phyloP scores from a whole-genome alignment of 1,140 invertebrate species.

The Harlomillsia oculata region DNA sequence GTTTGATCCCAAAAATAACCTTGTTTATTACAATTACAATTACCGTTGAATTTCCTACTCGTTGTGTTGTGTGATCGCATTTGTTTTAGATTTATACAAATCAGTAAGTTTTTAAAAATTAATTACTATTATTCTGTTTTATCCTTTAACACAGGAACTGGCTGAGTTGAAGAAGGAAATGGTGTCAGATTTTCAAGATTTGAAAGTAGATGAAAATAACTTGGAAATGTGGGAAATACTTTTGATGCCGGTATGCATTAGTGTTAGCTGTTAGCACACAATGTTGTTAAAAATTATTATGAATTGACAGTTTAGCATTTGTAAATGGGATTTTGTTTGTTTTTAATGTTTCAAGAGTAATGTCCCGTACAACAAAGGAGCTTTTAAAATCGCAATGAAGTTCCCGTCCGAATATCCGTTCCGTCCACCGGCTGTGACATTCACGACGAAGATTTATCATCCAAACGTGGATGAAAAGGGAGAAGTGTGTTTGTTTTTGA shows the following conservation, averaged over 20 bases:
- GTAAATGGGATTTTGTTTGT: slow-evolving; percentile 6
- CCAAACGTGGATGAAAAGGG: slow-evolving; percentile 99
- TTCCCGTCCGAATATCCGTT: slow-evolving; percentile 99
- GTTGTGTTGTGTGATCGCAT: no score
- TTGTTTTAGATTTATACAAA: no score
- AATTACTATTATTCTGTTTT: no score
- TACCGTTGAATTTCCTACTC: no score
- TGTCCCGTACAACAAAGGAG: slow-evolving; percentile 96
- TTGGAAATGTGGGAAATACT: slow-evolving; percentile 88
- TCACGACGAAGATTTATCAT: slow-evolving; percentile 99
- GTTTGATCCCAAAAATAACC: no score
- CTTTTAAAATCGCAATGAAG: slow-evolving; percentile 94
- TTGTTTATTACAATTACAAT: no score
- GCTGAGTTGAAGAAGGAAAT: slow-evolving; percentile 73
- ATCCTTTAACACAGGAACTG: slow-evolving; percentile 80
- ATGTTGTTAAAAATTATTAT: no score
- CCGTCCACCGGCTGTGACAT: slow-evolving; percentile 96
- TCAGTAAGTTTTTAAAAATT: no score
- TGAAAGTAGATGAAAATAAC: slow-evolving; percentile 86
- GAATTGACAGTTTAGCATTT: not conserved
- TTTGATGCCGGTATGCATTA: slow-evolving; percentile 74
- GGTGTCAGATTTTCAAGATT: slow-evolving; percentile 80
- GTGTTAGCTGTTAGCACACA: not conserved
- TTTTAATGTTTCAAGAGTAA: slow-evolving; percentile 61
- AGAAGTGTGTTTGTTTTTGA: slow-evolving; percentile 95